Evolutionary conservation across 2,113 vertebrate species (phyloP).

Genomic region (Mola mola): DNA sequence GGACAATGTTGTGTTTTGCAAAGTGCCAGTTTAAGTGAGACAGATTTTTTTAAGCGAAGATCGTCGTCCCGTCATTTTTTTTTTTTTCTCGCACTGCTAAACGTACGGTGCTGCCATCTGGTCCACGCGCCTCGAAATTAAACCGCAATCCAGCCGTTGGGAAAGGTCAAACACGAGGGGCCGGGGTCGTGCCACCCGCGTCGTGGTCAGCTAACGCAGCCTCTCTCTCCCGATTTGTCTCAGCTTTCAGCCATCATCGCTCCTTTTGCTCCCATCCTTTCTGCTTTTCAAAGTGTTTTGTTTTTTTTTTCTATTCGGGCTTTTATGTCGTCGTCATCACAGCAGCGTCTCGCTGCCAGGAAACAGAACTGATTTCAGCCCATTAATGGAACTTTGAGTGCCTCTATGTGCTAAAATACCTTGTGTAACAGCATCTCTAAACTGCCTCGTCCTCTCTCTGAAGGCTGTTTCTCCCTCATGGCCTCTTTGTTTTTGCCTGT

Average conservation of each 20-base stretch:
- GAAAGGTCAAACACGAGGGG: constrained; percentile 50
- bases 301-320: no score
- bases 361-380: constrained; percentile 35
- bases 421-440: constrained; percentile 9
- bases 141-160: constrained; percentile 24
- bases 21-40: constrained; percentile 8
- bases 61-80: not conserved
- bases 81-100: not conserved
- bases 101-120: constrained; percentile 21
- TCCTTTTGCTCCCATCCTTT: no score
- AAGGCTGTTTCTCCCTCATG: constrained; percentile 6
- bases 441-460: not conserved
- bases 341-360: constrained; percentile 1
- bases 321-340: constrained; percentile 8
- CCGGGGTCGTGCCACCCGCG: not conserved
- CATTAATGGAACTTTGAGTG: constrained; percentile 43
- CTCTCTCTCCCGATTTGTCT: not conserved
- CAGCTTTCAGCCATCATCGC: no score
- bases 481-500: constrained; percentile 11
- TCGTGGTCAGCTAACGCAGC: no score
- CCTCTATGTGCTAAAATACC: constrained; percentile 34
- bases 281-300: no score
- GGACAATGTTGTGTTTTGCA: constrained; percentile 1
- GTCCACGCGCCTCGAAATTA: not conserved
- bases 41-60: constrained; percentile 10